Conservation (phyloP, 1,140 invertebrate genomes). For the Tetramorium simillimum region DNA sequence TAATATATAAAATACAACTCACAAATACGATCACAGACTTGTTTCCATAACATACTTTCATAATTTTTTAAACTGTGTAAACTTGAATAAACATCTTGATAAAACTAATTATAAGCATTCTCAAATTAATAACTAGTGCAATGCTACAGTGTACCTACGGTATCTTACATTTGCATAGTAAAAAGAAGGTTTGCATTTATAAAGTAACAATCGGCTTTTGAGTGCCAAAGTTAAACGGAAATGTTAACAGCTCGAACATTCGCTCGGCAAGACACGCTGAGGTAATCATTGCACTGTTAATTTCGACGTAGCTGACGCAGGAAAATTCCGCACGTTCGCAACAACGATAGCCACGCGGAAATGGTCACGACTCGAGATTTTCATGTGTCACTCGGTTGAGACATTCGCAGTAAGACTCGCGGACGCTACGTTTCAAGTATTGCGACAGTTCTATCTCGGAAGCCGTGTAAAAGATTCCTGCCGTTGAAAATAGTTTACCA, state of each 20-base stretch:
- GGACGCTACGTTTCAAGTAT: not conserved
- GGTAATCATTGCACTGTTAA: constrained; percentile 36
- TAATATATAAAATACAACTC: not conserved
- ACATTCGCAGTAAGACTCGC: not conserved
- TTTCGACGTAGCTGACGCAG: constrained; percentile 37
- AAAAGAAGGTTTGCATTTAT: constrained; percentile 7
- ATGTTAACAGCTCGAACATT: not conserved
- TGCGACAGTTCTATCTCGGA: not conserved
- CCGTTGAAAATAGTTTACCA: not conserved
- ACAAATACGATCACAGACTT: not conserved
- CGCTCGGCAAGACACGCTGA: not conserved
- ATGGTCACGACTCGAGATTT: constrained; percentile 55
- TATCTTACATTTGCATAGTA: not conserved
- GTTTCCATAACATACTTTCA: not conserved
- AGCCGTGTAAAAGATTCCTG: not conserved
- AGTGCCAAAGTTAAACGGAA: not conserved
- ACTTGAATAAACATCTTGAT: not conserved
- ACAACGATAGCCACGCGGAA: constrained; percentile 54
- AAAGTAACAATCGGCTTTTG: not conserved
- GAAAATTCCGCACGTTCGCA: constrained; percentile 48
- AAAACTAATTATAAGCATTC: not conserved
- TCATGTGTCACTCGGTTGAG: constrained; percentile 44
- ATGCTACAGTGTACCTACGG: not conserved
- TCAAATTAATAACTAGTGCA: not conserved
- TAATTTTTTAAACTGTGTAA: not conserved